Evolutionary conservation across 2,113 vertebrate genomes (phyloP).

Genomic region (Nothocercus nigrocapillus): DNA sequence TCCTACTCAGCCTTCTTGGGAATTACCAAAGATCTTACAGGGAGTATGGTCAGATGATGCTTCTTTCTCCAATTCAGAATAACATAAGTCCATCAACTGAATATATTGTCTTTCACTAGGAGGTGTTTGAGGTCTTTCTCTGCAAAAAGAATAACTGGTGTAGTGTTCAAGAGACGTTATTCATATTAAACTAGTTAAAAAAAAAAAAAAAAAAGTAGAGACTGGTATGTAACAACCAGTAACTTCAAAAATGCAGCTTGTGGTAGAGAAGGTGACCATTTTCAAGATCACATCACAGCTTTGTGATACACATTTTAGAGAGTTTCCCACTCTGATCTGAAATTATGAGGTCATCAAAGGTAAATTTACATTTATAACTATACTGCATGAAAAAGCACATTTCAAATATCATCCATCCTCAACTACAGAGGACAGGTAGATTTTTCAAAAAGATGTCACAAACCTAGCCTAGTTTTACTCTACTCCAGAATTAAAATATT

Average conservation of each 20-base stretch:
- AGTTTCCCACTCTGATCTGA: not conserved
- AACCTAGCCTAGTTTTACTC: not conserved
- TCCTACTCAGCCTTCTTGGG: not conserved
- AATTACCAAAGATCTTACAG: not conserved
- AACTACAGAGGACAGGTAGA: not conserved
- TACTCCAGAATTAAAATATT: not conserved
- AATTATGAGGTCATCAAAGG: not conserved
- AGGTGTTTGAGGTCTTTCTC: not conserved
- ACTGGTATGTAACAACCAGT: not conserved
- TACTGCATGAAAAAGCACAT: not conserved
- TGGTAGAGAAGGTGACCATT: not conserved
- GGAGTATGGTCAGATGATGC: not conserved
- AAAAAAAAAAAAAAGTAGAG: not conserved
- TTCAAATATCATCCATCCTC: not conserved
- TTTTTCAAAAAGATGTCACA: not conserved
- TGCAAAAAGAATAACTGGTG: not conserved
- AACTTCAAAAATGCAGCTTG: not conserved
- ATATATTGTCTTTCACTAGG: not conserved
- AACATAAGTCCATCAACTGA: not conserved
- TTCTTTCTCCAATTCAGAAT: not conserved
- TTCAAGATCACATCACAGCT: not conserved
- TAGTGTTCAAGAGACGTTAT: not conserved
- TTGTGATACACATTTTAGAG: not conserved
- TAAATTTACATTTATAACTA: not conserved
- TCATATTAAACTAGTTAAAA: not conserved